phyloP scores from a whole-genome alignment of 2,888 invertebrate species.

The Perithous albicinctus region DNA sequence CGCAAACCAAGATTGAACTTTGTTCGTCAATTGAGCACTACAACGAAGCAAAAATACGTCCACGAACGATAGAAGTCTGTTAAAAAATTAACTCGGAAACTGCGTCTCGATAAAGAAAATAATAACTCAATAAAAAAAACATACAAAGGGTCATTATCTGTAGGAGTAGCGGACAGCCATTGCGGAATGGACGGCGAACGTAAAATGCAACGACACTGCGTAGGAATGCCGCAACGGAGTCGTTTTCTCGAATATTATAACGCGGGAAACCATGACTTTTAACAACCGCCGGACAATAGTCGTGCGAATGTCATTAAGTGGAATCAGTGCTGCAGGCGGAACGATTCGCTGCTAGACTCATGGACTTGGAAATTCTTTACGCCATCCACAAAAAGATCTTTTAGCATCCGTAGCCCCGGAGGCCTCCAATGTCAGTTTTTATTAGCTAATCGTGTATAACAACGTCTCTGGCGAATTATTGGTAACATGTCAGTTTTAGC shows the following conservation, averaged over 20 bases:
- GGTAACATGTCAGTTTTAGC: neutral
- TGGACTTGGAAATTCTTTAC: neutral
- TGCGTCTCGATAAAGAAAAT: neutral
- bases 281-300: constrained; percentile 46
- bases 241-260: constrained; percentile 45
- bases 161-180: constrained; percentile 29
- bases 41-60: neutral
- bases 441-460: neutral
- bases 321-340: constrained; percentile 20
- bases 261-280: constrained; percentile 44
- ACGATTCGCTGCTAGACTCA: neutral
- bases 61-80: neutral
- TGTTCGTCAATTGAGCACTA: constrained; percentile 16
- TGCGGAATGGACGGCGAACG: constrained; percentile 42
- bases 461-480: neutral
- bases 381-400: neutral
- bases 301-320: constrained; percentile 32
- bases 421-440: neutral
- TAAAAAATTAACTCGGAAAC: constrained; percentile 12
- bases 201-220: constrained; percentile 51
- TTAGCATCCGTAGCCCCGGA: neutral
- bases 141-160: constrained; percentile 49
- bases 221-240: constrained; percentile 16
- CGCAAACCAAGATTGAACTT: too few relatives aligned
- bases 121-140: constrained; percentile 13